Evolutionary conservation across 2,888 invertebrate genomes (phyloP).

Genomic region (Hedychridium roseum): DNA sequence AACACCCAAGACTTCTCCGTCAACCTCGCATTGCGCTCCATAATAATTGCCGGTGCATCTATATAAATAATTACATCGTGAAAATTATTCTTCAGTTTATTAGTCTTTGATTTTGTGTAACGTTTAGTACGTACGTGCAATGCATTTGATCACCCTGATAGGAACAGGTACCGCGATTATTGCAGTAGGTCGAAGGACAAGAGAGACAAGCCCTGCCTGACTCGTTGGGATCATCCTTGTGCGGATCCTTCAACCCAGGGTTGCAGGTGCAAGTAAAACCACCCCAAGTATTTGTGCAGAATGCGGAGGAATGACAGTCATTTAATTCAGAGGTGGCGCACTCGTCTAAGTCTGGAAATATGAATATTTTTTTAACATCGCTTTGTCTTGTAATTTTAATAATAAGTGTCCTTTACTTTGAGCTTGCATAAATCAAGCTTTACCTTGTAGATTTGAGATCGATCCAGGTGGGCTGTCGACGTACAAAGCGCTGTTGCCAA

Average conservation of each 20-base stretch:
- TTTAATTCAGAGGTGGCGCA: slow-evolving; percentile 83
- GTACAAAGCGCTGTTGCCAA: slow-evolving; percentile 86
- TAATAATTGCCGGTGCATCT: slow-evolving; percentile 89
- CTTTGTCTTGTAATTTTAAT: not conserved
- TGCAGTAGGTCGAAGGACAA: slow-evolving; percentile 82
- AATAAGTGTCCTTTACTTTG: not conserved
- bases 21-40: slow-evolving; percentile 88
- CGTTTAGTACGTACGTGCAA: slow-evolving; percentile 72
- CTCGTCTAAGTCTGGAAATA: slow-evolving; percentile 79
- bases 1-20: slow-evolving; percentile 90
- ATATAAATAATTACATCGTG: slow-evolving; percentile 36
- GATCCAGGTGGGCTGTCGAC: slow-evolving; percentile 84
- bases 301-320: slow-evolving; percentile 83
- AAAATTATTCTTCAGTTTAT: too few relatives aligned
- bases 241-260: slow-evolving; percentile 79
- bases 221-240: slow-evolving; percentile 71
- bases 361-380: slow-evolving; percentile 5
- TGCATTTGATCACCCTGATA: slow-evolving; percentile 78
- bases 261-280: slow-evolving; percentile 81
- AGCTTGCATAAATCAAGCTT: slow-evolving; percentile 13
- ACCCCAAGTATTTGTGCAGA: slow-evolving; percentile 85
- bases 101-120: too few relatives aligned
- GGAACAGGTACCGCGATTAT: slow-evolving; percentile 84
- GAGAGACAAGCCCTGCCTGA: slow-evolving; percentile 81
- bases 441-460: slow-evolving; percentile 77